phyloP scores from a whole-genome alignment of 2,888 invertebrate species.

The Globia sparganii region DNA sequence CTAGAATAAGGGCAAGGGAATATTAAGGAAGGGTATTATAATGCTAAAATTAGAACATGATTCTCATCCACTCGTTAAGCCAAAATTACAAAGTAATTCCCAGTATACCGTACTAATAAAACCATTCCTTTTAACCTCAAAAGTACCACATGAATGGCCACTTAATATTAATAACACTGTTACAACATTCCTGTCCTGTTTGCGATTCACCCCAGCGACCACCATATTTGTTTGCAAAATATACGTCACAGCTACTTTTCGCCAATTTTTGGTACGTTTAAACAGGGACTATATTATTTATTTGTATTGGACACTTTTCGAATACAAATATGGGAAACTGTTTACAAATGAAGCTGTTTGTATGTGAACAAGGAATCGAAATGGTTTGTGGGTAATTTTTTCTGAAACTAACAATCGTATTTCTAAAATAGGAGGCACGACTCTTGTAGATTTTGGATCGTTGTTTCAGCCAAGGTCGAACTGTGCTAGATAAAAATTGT shows the following conservation, averaged over 20 bases:
- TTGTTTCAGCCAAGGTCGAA: not conserved
- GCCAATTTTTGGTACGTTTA: slow-evolving; percentile 41
- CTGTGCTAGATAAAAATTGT: not conserved
- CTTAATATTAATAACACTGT: slow-evolving; percentile 50
- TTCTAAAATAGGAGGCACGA: not conserved
- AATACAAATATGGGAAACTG: slow-evolving; percentile 51
- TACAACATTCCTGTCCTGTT: slow-evolving; percentile 30
- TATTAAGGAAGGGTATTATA: not conserved
- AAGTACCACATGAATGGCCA: slow-evolving; percentile 13
- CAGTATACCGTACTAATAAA: slow-evolving; percentile 26
- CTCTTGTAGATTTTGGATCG: slow-evolving; percentile 20
- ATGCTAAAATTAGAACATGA: not conserved
- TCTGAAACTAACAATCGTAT: not conserved
- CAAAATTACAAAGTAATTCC: slow-evolving; percentile 6
- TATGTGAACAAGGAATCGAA: slow-evolving; percentile 29
- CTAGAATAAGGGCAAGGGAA: rapidly evolving
- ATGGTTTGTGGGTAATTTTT: slow-evolving; percentile 31
- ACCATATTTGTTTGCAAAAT: slow-evolving; percentile 44
- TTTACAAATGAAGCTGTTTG: slow-evolving; percentile 41
- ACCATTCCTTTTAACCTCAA: slow-evolving; percentile 14
- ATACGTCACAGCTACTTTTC: slow-evolving; percentile 43
- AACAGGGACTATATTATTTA: slow-evolving; percentile 43
- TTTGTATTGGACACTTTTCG: slow-evolving; percentile 33
- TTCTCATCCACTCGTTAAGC: not conserved
- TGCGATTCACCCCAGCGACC: slow-evolving; percentile 36